Conservation (phyloP, 2,113 vertebrate genomes). For the Danio rerio region GRCz12tu NC_133181.1:35598001-35598500, state of each 20-base stretch:
- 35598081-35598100: no score
- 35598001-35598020: no score
- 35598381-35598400: background rate
- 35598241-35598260: background rate
- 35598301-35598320: conserved; percentile 12
- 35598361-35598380: background rate
- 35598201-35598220: conserved; percentile 2
- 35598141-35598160: background rate
- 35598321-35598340: background rate
- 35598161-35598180: background rate
- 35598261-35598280: background rate
- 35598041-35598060: no score
- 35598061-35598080: no score
- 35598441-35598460: background rate
- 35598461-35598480: background rate
- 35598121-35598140: no score
- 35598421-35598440: background rate
- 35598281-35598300: background rate
- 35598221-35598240: conserved; percentile 3
- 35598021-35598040: no score
- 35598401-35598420: background rate
- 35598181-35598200: background rate
- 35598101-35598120: no score
- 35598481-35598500: background rate
- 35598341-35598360: background rate